phyloP scores from a whole-genome alignment of 2,113 vertebrate species.

The Cavia aperea region DNA sequence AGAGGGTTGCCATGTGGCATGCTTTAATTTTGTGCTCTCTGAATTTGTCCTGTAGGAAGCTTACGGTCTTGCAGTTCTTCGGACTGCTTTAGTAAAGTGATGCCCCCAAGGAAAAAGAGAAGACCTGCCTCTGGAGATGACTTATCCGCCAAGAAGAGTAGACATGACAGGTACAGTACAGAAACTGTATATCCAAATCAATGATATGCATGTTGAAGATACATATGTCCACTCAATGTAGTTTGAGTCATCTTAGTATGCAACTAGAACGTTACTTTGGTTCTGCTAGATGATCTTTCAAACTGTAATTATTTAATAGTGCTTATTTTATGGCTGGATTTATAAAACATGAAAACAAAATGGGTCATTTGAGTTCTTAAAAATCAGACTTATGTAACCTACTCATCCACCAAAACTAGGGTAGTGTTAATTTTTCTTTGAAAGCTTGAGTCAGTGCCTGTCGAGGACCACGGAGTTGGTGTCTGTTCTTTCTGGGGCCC shows the following conservation, averaged over 20 bases:
- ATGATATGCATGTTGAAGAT: not conserved
- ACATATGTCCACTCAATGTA: accelerated
- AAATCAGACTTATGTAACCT: not conserved
- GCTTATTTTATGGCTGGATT: not conserved
- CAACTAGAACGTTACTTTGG: not conserved
- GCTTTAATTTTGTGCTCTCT: not conserved
- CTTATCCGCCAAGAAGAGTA: constrained; percentile 96
- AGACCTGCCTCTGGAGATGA: constrained; percentile 96
- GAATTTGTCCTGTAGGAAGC: constrained; percentile 76
- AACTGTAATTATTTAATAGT: constrained; percentile 5
- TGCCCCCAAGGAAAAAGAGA: constrained; percentile 99
- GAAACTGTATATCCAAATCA: constrained; percentile 52
- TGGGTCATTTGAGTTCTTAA: constrained; percentile 24
- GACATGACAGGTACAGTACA: constrained; percentile 90
- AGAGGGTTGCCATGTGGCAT: not conserved
- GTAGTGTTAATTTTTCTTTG: constrained; percentile 11
- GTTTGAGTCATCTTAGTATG: not conserved
- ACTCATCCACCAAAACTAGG: not conserved
- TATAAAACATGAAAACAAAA: not conserved
- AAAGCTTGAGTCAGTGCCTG: not conserved
- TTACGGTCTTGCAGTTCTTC: constrained; percentile 83
- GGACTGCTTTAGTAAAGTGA: constrained; percentile 96
- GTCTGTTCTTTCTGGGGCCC: not conserved
- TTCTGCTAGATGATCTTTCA: not conserved
- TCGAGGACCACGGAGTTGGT: not conserved